Conservation (phyloP, 2,797 vertebrate genomes). For the Manis pentadactyla region DNA sequence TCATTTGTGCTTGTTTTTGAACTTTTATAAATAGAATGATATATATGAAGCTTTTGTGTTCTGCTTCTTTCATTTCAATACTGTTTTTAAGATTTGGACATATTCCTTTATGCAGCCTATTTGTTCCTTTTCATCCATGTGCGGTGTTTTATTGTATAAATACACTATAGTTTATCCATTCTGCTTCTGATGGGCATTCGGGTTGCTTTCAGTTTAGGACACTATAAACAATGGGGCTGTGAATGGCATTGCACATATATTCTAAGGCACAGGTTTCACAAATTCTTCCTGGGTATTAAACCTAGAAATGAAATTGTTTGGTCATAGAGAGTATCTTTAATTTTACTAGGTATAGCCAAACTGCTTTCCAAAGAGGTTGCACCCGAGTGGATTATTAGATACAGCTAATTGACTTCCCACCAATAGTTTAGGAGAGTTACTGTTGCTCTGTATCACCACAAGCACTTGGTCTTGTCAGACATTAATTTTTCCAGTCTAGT, state of each 20-base stretch:
- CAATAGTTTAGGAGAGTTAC: background rate
- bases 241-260: background rate
- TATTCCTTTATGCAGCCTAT: background rate
- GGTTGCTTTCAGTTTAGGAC: background rate
- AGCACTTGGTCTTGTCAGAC: background rate
- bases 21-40: no score
- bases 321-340: background rate
- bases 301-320: background rate
- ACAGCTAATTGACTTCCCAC: no score
- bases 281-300: background rate
- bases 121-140: background rate
- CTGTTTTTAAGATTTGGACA: background rate
- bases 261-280: background rate
- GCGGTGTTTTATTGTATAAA: background rate
- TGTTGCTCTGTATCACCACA: background rate
- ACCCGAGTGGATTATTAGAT: no score
- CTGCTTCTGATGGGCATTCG: background rate
- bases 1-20: background rate
- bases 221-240: background rate
- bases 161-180: background rate
- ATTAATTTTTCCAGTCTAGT: background rate
- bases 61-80: background rate
- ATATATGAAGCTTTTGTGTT: background rate
- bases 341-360: background rate
- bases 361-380: background rate